Base-by-base conservation (phyloP, 1,140 invertebrate species). In the Pinna nobilis region DNA sequence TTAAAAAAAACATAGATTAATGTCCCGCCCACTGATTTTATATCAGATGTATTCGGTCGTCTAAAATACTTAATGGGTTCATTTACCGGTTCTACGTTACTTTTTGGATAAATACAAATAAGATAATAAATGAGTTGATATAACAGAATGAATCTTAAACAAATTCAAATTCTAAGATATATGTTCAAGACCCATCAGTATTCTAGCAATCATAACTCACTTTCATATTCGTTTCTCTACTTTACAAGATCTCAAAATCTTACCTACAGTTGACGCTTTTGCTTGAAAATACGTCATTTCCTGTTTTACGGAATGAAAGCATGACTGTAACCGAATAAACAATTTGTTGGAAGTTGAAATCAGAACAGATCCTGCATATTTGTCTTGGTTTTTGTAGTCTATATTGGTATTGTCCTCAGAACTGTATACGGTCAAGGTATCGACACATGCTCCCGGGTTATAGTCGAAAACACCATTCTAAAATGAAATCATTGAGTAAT, bases 381-480 rank as follows among this genome's bases (percentile, higher is more conserved):
- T 11, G 11, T 51, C 9, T 51, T 51, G 6, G 9, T 11, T 23
- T 13, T 11, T 13, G 23, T 23, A 25, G 23, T 51, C 23, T 15
- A 11, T 7, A 51, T 7, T 7, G 23, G 50, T 2, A 20, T 2
- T 53, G 13, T 53, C 50, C 11, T 3, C 50, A 53, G 39, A 11
- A n/a, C n/a, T n/a, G n/a, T n/a, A n/a, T n/a, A n/a, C n/a, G n/a
- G 7, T 61, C 47, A 51, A 18, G 9, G 15, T 51, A 20, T 74
- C 72, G 33, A 53, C 30, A 44, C 64, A 74, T 28, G 11, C 9
- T 23, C 65, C 64, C 1, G 65, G 65, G 63, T 68, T 66, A 13
- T 68, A 53, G 11, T 68, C 59, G 18, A 57, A 66, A 3, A 65
- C 32, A 51, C 65, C 68, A 30, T 61, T 23, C 68, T 70, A 23